A percentile compares a stretch with the other conserved stretches of the same genome.
phyloP scores from a whole-genome alignment of 2,797 vertebrate genomes.

The Meriones psammophilus region DNA sequence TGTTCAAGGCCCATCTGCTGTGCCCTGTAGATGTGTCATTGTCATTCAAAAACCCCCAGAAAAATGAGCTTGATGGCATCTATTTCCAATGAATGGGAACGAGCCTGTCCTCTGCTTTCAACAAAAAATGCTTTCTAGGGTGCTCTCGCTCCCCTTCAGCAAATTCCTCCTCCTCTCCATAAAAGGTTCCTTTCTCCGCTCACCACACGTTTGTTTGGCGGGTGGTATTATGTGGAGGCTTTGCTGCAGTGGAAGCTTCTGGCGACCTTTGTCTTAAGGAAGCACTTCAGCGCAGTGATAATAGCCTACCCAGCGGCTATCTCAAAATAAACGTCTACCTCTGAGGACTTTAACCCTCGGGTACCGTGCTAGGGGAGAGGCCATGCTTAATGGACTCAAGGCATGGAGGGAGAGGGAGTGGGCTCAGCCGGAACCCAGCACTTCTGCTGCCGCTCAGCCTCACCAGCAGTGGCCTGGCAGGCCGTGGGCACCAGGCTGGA shows the following conservation, averaged over 20 bases:
- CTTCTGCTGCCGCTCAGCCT: neutral
- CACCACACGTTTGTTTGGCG: neutral
- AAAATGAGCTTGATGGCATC: constrained; percentile 68
- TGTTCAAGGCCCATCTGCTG: constrained; percentile 21
- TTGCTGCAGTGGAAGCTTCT: constrained; percentile 75
- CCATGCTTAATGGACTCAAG: constrained; percentile 69
- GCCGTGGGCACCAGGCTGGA: neutral
- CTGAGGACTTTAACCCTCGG: constrained; percentile 79
- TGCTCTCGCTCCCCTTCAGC: neutral
- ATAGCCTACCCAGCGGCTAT: constrained; percentile 66
- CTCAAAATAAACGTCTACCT: constrained; percentile 85
- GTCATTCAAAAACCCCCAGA: constrained; percentile 71
- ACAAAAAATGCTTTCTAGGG: constrained; percentile 63
- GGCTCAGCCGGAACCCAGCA: constrained; percentile 68
- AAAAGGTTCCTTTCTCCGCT: constrained; percentile 57
- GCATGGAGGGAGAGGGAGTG: constrained; percentile 70
- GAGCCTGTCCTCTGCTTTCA: constrained; percentile 76
- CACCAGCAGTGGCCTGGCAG: constrained; percentile 44
- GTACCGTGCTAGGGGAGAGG: constrained; percentile 42
- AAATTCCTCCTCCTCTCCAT: constrained; percentile 76
- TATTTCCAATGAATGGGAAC: constrained; percentile 77
- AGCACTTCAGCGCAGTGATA: constrained; percentile 77
- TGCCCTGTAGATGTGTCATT: neutral
- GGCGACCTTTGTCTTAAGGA: constrained; percentile 79
- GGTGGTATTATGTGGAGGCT: constrained; percentile 77